phyloP scores from a whole-genome alignment of 2,888 invertebrate genomes.

The Hofmannophila pseudospretella region DNA sequence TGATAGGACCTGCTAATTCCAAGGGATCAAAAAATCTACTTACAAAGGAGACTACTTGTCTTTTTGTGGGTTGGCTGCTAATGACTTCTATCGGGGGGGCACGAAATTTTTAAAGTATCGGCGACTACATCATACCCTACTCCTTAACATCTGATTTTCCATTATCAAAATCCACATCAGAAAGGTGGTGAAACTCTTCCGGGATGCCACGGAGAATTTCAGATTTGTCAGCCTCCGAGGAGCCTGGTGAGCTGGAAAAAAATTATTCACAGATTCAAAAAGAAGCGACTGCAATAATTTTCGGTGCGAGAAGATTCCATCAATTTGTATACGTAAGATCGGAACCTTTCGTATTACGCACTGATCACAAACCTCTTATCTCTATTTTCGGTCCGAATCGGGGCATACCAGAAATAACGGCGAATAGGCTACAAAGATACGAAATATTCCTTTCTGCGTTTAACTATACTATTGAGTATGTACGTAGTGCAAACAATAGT shows the following conservation, averaged over 20 bases:
- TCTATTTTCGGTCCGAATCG: too few species aligned
- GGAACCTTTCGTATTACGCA: too few species aligned
- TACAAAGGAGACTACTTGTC: constrained; percentile 11
- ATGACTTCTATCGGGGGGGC: not conserved
- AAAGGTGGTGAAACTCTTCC: not conserved
- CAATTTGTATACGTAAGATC: too few species aligned
- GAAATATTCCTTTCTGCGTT: too few species aligned
- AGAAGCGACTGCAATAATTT: too few species aligned
- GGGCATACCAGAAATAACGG: too few species aligned
- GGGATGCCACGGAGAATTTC: constrained; percentile 1
- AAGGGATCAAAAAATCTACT: constrained; percentile 14
- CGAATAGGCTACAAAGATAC: too few species aligned
- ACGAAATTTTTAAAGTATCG: not conserved
- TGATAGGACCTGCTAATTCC: constrained; percentile 12
- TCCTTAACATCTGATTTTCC: not conserved
- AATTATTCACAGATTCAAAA: too few species aligned
- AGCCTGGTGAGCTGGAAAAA: not conserved
- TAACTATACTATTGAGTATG: too few species aligned
- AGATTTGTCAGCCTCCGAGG: not conserved
- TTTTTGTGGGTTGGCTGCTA: not conserved
- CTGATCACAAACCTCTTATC: too few species aligned
- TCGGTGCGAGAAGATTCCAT: too few species aligned
- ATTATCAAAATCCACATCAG: not conserved
- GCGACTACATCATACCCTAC: not conserved
- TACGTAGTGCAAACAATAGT: too few species aligned